Base-by-base conservation (phyloP, 2,113 vertebrate genomes). In the Butastur rufipennis region DNA sequence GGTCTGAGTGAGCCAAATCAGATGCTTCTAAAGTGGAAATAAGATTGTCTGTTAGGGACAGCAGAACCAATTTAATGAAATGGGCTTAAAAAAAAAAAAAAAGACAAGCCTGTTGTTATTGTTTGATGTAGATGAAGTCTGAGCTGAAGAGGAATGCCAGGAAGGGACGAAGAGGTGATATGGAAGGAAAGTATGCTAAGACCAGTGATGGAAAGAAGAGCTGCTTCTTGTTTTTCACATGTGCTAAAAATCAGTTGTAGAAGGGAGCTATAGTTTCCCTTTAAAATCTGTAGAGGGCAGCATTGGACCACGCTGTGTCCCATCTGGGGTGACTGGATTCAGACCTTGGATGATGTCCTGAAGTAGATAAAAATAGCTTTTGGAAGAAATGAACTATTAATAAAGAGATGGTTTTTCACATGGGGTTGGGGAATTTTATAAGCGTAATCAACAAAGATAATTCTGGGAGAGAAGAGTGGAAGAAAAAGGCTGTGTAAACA, bases 211-310 rank as follows among this genome's bases (percentile, higher is more conserved):
- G 47, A 56, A 83, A 79, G 50, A 52, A 66, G 48, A 79, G 25
- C 14, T 66, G 6, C 31, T 34, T 13, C 77, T 81, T 78, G 19
- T 75, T 96, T 42, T 32, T 0, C 50, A 22, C 11, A 1, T 32
- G 40, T 13, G 50, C 81, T 90, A 32, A 21, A 63, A 86, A 29
- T 31, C 6, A 6, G 18, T 50, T 19, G 34, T 8, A 4, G 22
- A 36, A 36, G 13, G 23, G 16, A 11, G 3, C 22, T 32, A 3
- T 45, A 43, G 38, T 59, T 95, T 83, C 12, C 45, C 4, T 5
- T 23, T 29, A 52, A 32, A 25, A 50, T 74, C 97, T 95, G 65
- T 42, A 94, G 97, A 91, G 96, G 94, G 96, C 95, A 96, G 82
- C 89, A 36, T 96, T 96, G 86, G 68, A 86, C 81, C 13, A 16